Base-by-base conservation (phyloP, 1,140 invertebrate genomes). In the Helicoverpa zea region DNA sequence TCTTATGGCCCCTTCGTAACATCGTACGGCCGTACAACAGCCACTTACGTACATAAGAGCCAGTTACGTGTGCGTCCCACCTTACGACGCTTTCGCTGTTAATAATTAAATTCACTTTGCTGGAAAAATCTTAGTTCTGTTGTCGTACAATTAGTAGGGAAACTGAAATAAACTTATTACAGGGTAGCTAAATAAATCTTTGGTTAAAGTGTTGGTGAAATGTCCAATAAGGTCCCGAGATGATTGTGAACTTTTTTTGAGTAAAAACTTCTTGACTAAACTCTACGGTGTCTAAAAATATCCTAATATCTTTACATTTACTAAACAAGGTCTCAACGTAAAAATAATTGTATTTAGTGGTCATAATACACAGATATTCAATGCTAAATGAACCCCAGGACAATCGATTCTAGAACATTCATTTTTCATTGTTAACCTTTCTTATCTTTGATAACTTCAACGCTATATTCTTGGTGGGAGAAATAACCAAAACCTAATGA, bases 101-200 rank as follows among this genome's bases (percentile, higher is more conserved):
- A 77, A 77, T 77, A 54, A 77, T 77, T 77, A 77, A 77, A 77
- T 77, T 66, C 75, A 77, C 75, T 77, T 64, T 66, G 51, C 47
- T 47, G 47, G 66, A 77, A 77, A 66, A 66, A 66, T 29, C 61
- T 54, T 64, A 54, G 47, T 16, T 18, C 18, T 70, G 66, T 54
- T 51, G 13, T 66, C 18, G 5, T 30, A 64, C 61, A 66, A 77
- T 54, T 77, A 66, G 74, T 47, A 66, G 14, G 14, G 16, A 43
- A 16, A 16, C 52, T 3, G 12, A 68, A 43, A 49, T 16, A n/a
- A 47, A 47, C 10, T 16, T 35, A n/a, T 4, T 35, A 3, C 16
- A 29, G 64, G 10, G 43, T 43, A 23, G 64, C 35, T 43, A 43
- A 49, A 49, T 68, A 49, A 68, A 68, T 49, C 43, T 68, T 68